Evolutionary conservation across 2,113 vertebrate genomes (phyloP), one percentile per base, ranked within the genome.

Genomic region (Dicentrarchus labrax): DNA sequence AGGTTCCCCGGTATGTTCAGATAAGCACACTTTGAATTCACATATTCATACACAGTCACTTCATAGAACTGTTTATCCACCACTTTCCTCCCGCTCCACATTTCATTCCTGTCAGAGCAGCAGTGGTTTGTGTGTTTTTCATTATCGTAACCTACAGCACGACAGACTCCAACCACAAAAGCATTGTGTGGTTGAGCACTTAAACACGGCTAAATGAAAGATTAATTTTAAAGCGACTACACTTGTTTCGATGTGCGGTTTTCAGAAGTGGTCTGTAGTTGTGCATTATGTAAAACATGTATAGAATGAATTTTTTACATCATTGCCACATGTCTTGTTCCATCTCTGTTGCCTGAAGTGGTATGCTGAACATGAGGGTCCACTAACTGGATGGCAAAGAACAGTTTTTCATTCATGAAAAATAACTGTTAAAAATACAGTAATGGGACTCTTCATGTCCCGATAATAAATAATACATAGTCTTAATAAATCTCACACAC

Each of bases 381-480:
- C 45, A 48, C 38, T 67, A 48, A n/a, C 45, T 56, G 11, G 5
- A 73, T 45, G 48, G 50, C 64, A 70, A 64, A 71, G 48, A 53
- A 65, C 47, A 64, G 6, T 48, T 67, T 75, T 70, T 22, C 76
- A 56, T 62, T 73, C 54, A 60, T 85, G 36, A 84, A 77, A 90
- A 84, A 73, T 51, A 80, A 72, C 66, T 82, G 64, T 72, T 80
- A n/a, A 78, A 87, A 86, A 85, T 80, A 87, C 83, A 88, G 64
- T 36, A 74, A 86, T 59, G 36, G 56, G 70, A 71, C 62, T 53
- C 43, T 59, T 64, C 30, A 72, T 75, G 61, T 45, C 64, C 78
- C n/a, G 0, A 72, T 81, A 82, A 89, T 87, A 93, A 93, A 91
- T 91, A 90, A 88, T 64, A 88, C n/a, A 87, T 84, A 51, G 16